These are phyloP conservation scores for Calliphora vicina DNA, from an alignment of 1,140 invertebrate species.

Conservation along the genomic window DNA sequence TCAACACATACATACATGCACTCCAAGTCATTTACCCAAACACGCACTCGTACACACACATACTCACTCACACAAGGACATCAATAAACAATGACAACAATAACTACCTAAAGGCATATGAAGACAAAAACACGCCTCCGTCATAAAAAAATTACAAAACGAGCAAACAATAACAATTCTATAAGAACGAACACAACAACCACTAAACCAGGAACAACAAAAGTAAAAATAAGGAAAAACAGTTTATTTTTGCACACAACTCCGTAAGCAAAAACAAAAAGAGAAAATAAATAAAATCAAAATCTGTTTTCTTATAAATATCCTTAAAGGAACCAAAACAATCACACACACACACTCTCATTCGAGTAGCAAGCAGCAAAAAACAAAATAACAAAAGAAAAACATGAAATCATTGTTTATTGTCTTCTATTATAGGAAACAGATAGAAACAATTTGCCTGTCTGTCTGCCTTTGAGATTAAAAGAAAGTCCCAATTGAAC, in stretches of 20 bases:
- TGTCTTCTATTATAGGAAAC: background rate
- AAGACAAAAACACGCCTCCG: background rate
- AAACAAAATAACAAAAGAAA: no score
- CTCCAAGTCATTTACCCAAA: background rate
- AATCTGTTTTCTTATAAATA: background rate
- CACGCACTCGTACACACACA: background rate
- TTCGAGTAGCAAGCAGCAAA: background rate
- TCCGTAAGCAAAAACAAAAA: background rate
- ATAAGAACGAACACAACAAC: background rate
- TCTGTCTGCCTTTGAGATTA: background rate
- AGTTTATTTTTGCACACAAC: background rate
- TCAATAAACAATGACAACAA: background rate
- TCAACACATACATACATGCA: slow-evolving; percentile 4
- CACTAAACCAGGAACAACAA: background rate
- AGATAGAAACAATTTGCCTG: background rate
- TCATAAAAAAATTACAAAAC: slow-evolving; percentile 18
- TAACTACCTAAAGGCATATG: background rate
- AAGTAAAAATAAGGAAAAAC: background rate
- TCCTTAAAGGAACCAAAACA: background rate
- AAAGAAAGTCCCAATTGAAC: background rate
- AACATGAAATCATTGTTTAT: background rate
- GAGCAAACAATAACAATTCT: background rate
- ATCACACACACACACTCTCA: background rate
- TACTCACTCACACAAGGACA: background rate
- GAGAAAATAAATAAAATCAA: background rate